Base-by-base conservation (phyloP, 2,888 invertebrate species). In the Chirona hameri region DNA sequence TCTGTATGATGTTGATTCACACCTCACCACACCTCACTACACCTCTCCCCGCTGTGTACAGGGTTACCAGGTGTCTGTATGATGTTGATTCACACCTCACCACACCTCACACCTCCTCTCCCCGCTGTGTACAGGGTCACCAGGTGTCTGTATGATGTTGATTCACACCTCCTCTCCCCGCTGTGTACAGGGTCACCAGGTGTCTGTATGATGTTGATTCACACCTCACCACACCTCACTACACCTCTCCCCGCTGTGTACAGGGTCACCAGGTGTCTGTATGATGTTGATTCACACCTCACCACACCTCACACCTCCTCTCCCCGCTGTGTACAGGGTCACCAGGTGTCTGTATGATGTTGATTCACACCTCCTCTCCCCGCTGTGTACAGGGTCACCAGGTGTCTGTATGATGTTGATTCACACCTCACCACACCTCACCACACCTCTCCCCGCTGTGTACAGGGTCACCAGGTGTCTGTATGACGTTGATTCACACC, bases 121-220 rank as follows among this genome's bases (percentile, higher is more conserved):
- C 52, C 52, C 14, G 10, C 15, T 29, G 29, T 9, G 3, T 29
- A 12, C 69, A 69, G 69, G 69, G 69, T 14, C 84, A 84, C 81
- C 81, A 79, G 69, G 82, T 84, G 27, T 83, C 84, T 84, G 18
- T 84, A 82, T 81, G 85, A 85, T 57, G 82, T 85, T 39, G 4
- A 39, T 39, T 9, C 60, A 60, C 3, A 21, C 24, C 60, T 3
- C 52, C 15, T 52, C 52, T 7, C 52, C 52, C 52, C 14, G 10
- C 15, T n/a, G n/a, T n/a, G n/a, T n/a, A n/a, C n/a, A n/a, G n/a
- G n/a, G 57, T 18, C 57, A 57, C 14, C 21, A 18, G 57, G 57
- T 57, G 57, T 21, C 57, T 57, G 57, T 57, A 21, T 57, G 57
- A 18, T 18, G 57, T 57, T 18, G n/a, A 21, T 18, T 3, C 57